Evolutionary conservation across 2,888 invertebrate species (phyloP).

Genomic region (Stenoptilia bipunctidactyla): DNA sequence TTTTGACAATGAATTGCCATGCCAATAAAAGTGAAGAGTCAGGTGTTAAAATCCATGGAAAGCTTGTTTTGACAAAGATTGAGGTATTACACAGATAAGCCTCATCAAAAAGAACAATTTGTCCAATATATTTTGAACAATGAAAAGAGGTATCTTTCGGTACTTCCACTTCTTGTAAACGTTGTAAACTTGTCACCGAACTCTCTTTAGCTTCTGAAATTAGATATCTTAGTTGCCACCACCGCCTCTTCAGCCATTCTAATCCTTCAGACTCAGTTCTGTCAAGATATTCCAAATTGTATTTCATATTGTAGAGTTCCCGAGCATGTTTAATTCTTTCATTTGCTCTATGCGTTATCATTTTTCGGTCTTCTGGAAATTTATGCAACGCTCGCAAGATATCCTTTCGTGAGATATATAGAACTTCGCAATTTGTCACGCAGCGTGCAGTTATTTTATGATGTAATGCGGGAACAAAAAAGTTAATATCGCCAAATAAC

Average conservation of each 20-base stretch:
- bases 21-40: conserved; percentile 30
- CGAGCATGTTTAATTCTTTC: conserved; percentile 39
- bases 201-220: not conserved
- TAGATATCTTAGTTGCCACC: conserved; percentile 40
- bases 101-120: conserved; percentile 41
- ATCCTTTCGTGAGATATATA: conserved; percentile 25
- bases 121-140: conserved; percentile 52
- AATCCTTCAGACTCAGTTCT: conserved; percentile 46
- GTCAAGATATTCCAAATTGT: conserved; percentile 31
- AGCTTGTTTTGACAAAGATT: conserved; percentile 34
- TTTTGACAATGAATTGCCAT: conserved; percentile 34
- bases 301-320: conserved; percentile 33
- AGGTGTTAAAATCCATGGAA: conserved; percentile 45
- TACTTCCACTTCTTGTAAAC: too few relatives aligned
- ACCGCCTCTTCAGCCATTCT: conserved; percentile 43
- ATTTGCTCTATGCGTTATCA: conserved; percentile 24
- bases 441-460: conserved; percentile 31
- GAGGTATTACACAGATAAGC: conserved; percentile 34
- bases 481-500: conserved; percentile 43
- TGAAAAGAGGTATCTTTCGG: conserved; percentile 40
- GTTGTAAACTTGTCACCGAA: not conserved
- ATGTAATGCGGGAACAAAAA: conserved; percentile 28
- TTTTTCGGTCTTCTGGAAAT: conserved; percentile 33
- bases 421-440: conserved; percentile 45
- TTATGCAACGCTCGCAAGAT: conserved; percentile 33